Conservation (phyloP, 2,113 vertebrate species). For the Rhinopithecus roxellana region DNA sequence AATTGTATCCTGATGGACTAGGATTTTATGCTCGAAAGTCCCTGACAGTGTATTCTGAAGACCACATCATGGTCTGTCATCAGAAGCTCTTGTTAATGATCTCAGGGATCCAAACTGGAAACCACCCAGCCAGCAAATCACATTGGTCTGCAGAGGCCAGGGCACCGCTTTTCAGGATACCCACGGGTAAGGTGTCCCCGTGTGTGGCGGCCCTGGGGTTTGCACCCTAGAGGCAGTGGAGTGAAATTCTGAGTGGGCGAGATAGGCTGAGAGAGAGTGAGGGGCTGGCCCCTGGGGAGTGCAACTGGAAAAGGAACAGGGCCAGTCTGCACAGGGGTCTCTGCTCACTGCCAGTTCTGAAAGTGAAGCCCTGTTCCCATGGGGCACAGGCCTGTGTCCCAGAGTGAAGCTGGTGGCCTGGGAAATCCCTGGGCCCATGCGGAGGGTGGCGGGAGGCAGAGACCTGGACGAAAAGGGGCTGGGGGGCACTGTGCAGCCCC, state of each 20-base stretch:
- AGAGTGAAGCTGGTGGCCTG: too few relatives aligned
- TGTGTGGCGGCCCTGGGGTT: fast-evolving
- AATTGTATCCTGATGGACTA: fast-evolving
- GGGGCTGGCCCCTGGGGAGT: too few relatives aligned
- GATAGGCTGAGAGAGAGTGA: too few relatives aligned
- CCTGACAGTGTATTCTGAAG: fast-evolving
- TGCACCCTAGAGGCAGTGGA: fast-evolving
- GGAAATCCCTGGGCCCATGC: too few relatives aligned
- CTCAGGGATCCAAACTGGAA: neutral
- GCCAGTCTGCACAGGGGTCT: neutral
- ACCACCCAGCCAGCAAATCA: neutral
- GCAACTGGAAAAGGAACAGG: neutral
- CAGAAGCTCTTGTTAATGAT: neutral
- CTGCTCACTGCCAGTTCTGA: neutral
- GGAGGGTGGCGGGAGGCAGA: neutral
- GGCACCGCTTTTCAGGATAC: too few relatives aligned
- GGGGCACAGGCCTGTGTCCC: too few relatives aligned
- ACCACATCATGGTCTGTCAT: neutral
- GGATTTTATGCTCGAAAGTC: neutral
- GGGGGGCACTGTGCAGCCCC: neutral
- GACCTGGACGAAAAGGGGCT: neutral
- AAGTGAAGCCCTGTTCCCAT: neutral
- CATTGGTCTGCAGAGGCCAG: too few relatives aligned
- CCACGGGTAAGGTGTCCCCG: fast-evolving
- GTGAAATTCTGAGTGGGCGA: neutral